Conservation (phyloP, 2,113 vertebrate genomes). For the Pholis gunnellus region DNA sequence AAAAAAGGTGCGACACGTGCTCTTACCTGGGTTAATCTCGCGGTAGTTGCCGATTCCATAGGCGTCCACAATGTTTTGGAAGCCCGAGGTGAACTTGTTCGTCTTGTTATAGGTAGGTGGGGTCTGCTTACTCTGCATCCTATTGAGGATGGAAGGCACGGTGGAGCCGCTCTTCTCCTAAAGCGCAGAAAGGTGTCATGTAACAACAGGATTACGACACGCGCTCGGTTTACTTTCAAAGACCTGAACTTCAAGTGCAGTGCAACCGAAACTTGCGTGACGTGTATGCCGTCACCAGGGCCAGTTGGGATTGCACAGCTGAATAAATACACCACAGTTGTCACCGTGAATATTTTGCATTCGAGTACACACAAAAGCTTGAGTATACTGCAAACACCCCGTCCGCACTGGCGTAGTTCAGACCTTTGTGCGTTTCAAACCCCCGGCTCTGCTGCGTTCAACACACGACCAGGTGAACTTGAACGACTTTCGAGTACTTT, state of each 20-base stretch:
- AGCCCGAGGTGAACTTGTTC: slow-evolving; percentile 97
- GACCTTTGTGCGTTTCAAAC: background rate
- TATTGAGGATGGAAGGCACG: slow-evolving; percentile 96
- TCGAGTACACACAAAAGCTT: background rate
- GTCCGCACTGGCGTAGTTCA: background rate
- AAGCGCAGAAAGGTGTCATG: background rate
- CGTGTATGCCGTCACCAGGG: background rate
- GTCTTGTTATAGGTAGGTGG: slow-evolving; percentile 98
- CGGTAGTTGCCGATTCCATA: slow-evolving; percentile 96
- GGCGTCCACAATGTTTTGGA: slow-evolving; percentile 98
- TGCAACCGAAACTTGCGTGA: background rate
- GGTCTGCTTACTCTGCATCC: slow-evolving; percentile 98
- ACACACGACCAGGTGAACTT: background rate
- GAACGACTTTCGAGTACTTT: background rate
- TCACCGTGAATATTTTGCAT: background rate
- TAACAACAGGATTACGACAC: background rate
- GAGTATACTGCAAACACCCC: background rate
- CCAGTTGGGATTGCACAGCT: background rate
- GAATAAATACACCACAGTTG: background rate
- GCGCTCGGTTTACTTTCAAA: background rate
- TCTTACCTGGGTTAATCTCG: slow-evolving; percentile 96
- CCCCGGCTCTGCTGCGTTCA: slow-evolving; percentile 10
- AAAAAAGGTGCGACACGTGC: background rate
- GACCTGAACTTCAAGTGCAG: background rate
- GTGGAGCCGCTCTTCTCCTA: slow-evolving; percentile 98